Base-by-base conservation (phyloP, 1,140 invertebrate species). In the Sarcophaga peregrina region DNA sequence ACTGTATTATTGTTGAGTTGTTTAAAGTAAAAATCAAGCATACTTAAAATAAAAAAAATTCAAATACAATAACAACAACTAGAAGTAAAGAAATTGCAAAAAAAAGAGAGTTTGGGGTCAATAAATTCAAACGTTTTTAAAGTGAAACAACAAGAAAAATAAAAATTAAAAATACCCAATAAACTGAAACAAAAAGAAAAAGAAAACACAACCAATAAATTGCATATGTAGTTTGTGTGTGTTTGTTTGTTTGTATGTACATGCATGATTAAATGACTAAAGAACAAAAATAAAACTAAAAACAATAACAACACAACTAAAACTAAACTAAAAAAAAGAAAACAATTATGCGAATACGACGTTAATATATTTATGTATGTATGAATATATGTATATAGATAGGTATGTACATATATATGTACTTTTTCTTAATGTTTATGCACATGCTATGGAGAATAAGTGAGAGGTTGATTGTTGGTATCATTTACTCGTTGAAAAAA, bases 51-150 rank as follows among this genome's bases (percentile, higher is more conserved):
- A 68, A 8, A 68, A 68, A 68, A 68, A 58, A 58, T 15, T 58
- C 54, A 58, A 58, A 58, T n/a, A 58, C 54, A 58, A 58, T 58
- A 58, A 58, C 25, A 37, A 37, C 25, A 37, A 37, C 25, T 37
- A 37, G 25, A 37, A 37, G 25, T 37, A 37, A 37, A 37, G 25
- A 58, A n/a, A 58, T 58, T 3, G 0, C 0, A 8, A 68, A 68
- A 20, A 68, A 68, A 68, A 68, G 62, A 68, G 62, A 68, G 62
- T 68, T 37, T 68, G 62, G 62, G 62, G 62, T 68, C 62, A 68
- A 68, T 68, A 68, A 68, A 68, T 68, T 68, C 62, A 68, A 68
- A 68, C 62, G 62, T 68, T 20, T 37, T 37, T 37, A 37, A 37
- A 37, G 1, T 9, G 62, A 20, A 58, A 58, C 17, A 68, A 68